Percentiles rank a stretch among this genome's conserved stretches.
These are phyloP conservation scores for Onychostruthus taczanowskii DNA, from an alignment of 2,113 vertebrate genomes.

Conservation along the genomic window DNA sequence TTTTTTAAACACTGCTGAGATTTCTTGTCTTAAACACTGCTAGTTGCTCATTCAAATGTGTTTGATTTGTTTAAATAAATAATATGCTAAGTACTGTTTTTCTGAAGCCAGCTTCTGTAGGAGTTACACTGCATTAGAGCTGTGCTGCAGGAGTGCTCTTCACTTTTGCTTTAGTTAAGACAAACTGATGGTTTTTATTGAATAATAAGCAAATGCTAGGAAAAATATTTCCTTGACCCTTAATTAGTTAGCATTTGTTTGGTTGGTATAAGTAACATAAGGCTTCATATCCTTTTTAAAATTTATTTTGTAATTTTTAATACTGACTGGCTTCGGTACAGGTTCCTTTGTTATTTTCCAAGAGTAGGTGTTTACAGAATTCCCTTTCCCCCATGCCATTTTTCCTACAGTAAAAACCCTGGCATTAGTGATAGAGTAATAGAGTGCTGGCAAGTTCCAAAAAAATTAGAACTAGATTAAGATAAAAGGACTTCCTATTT, in stretches of 20 bases:
- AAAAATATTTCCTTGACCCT: neutral
- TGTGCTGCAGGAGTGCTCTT: neutral
- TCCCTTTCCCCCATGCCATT: neutral
- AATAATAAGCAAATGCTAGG: neutral
- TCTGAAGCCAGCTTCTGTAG: neutral
- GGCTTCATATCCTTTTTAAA: neutral
- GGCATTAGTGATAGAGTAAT: neutral
- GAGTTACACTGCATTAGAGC: neutral
- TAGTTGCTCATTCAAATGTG: neutral
- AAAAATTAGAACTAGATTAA: neutral
- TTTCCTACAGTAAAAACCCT: neutral
- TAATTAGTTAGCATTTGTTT: neutral
- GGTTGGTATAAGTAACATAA: neutral
- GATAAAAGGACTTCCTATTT: neutral
- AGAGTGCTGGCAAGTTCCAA: neutral
- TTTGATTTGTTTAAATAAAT: neutral
- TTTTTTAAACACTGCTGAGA: neutral
- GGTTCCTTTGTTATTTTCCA: neutral
- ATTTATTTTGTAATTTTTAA: neutral
- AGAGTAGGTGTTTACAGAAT: neutral
- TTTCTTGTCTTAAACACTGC: neutral
- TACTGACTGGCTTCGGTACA: neutral
- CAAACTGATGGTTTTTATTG: neutral
- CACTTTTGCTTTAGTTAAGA: neutral
- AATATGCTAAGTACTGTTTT: neutral